Conservation (phyloP, 2,797 vertebrate genomes). For the Pangasius mekongensis region DNA sequence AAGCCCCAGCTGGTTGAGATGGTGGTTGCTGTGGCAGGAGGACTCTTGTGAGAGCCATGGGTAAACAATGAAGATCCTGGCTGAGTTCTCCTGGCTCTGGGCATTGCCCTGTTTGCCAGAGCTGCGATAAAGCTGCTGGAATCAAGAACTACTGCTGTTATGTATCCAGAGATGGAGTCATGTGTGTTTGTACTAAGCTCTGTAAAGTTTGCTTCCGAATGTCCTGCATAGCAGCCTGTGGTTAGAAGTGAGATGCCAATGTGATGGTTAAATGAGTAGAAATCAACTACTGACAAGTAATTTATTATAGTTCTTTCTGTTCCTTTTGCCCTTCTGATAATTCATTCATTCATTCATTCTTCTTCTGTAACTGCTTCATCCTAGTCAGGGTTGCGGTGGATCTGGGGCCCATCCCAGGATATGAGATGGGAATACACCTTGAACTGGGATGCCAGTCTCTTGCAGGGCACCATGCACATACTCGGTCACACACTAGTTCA, state of each 20-base stretch:
- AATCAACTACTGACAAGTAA: neutral
- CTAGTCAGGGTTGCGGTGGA: neutral
- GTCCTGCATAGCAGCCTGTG: slow-evolving; percentile 33
- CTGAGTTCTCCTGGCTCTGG: slow-evolving; percentile 73
- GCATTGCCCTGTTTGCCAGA: slow-evolving; percentile 66
- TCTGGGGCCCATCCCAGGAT: neutral
- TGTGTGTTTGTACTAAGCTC: slow-evolving; percentile 59
- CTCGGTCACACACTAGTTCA: neutral
- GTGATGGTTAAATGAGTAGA: slow-evolving; percentile 26
- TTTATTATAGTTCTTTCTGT: slow-evolving; percentile 1
- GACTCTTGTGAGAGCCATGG: slow-evolving; percentile 73
- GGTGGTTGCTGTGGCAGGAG: slow-evolving; percentile 77
- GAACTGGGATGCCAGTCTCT: neutral
- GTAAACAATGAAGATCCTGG: slow-evolving; percentile 80
- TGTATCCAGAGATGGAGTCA: slow-evolving; percentile 56
- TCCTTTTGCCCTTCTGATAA: neutral
- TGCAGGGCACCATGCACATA: neutral
- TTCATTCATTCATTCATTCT: neutral
- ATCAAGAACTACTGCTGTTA: slow-evolving; percentile 55
- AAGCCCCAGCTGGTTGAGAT: slow-evolving; percentile 80
- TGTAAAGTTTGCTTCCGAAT: slow-evolving; percentile 54
- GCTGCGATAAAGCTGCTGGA: slow-evolving; percentile 60
- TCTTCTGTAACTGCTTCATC: neutral
- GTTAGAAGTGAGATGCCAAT: neutral
- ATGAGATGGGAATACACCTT: neutral